Evolutionary conservation across 2,113 vertebrate species (phyloP), one percentile per base, ranked within the genome.

Genomic region (Atherinomorus stipes): DNA sequence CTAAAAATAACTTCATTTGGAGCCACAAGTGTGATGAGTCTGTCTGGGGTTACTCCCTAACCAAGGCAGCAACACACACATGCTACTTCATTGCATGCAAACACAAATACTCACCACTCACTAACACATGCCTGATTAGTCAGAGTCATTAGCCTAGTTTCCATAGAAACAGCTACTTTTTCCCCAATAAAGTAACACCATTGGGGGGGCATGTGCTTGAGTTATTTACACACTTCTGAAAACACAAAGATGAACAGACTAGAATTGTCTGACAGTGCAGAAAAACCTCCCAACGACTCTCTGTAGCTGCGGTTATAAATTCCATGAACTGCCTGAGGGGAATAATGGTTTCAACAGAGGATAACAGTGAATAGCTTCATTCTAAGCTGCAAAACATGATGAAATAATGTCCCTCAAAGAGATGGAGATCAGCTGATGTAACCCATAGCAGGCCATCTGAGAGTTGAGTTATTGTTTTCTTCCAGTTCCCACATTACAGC

Each of bases 21-120:
- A 72, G 50, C 42, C 42, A 22, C 38, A 49, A 18, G 42, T 52
- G 9, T 58, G 56, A 76, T 34, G 64, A 59, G n/a, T 65, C 70
- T 84, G 79, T 85, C 75, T 91, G 71, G 56, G 68, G 42, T 76
- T 52, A 68, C 83, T 83, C 83, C 76, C 75, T 64, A 25, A 52
- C 38, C 63, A 83, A 71, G 38, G 42, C 40, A 83, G 54, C 62
- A 67, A 70, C 67, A 72, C 68, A 79, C 71, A 67, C 68, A 54
- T 47, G 25, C 57, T 51, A 42, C 21, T 62, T 72, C 60, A 12
- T 71, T 42, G 23, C 38, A 16, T 26, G 25, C 37, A 78, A 69
- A 37, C 71, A 80, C 28, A 66, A 25, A 50, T 26, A 26, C 70
- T 37, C 74, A 51, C 65, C 42, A 57, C 62, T 71, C 65, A 67